phyloP scores from a whole-genome alignment of 2,797 vertebrate species.

The Leptoclinus maculatus region DNA sequence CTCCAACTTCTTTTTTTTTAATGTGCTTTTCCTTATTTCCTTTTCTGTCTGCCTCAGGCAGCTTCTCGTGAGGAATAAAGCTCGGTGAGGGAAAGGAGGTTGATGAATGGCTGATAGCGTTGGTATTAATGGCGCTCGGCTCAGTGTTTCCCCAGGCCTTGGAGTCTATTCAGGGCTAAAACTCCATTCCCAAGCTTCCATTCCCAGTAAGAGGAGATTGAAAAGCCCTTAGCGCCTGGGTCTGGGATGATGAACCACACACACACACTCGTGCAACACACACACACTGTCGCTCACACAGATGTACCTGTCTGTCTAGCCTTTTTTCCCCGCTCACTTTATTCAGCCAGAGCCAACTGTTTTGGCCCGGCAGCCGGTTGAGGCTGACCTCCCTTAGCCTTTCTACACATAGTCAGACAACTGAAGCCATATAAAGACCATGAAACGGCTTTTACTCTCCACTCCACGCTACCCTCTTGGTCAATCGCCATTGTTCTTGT shows the following conservation, averaged over 20 bases:
- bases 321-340: constrained; percentile 17
- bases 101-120: constrained; percentile 57
- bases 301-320: constrained; percentile 27
- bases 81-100: constrained; percentile 9
- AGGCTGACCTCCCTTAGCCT: constrained; percentile 41
- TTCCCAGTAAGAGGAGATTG: constrained; percentile 34
- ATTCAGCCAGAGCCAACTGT: constrained; percentile 42
- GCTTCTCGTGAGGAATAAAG: constrained; percentile 36
- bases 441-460: constrained; percentile 32
- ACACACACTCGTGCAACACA: constrained; percentile 9
- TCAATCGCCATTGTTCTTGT: background rate
- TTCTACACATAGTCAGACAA: constrained; percentile 15
- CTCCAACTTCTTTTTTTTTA: constrained; percentile 1
- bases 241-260: constrained; percentile 36
- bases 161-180: constrained; percentile 38
- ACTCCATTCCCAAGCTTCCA: constrained; percentile 21
- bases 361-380: constrained; percentile 30
- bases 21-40: constrained; percentile 22
- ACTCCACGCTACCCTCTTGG: background rate
- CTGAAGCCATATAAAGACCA: constrained; percentile 20
- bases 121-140: constrained; percentile 33
- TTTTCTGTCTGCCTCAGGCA: constrained; percentile 17
- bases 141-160: constrained; percentile 44
- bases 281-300: constrained; percentile 8
- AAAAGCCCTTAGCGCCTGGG: constrained; percentile 25